Evolutionary conservation across 2,888 invertebrate genomes (phyloP).

Genomic region (Adela reaumurella): DNA sequence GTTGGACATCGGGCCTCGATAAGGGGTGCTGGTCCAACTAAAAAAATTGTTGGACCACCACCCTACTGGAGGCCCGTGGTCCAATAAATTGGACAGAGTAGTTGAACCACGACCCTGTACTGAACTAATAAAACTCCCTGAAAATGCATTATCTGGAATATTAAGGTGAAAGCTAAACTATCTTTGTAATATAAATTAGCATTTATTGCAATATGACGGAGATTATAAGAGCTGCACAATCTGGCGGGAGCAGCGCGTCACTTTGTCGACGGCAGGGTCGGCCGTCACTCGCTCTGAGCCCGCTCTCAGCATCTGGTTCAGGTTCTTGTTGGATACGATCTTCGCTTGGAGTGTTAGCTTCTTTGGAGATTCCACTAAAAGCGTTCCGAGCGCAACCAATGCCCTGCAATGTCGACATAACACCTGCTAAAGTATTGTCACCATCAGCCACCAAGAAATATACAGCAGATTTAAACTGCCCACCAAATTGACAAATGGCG

Average conservation of each 20-base stretch:
- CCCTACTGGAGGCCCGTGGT: too few species aligned
- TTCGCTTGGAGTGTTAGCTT: slow-evolving; percentile 36
- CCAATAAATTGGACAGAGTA: too few species aligned
- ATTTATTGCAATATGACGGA: neutral
- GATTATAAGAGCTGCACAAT: slow-evolving; percentile 37
- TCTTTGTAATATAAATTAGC: slow-evolving; percentile 6
- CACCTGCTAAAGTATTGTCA: too few species aligned
- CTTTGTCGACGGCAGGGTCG: slow-evolving; percentile 31
- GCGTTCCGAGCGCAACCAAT: slow-evolving; percentile 74
- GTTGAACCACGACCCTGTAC: too few species aligned
- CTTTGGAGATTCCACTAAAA: slow-evolving; percentile 50
- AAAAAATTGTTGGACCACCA: too few species aligned
- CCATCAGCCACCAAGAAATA: too few species aligned
- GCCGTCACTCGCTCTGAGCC: slow-evolving; percentile 23
- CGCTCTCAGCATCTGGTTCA: slow-evolving; percentile 36
- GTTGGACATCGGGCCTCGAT: too few species aligned
- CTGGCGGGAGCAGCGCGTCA: slow-evolving; percentile 39
- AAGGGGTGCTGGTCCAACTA: too few species aligned
- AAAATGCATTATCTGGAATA: too few species aligned
- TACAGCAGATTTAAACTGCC: neutral
- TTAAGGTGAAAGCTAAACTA: neutral
- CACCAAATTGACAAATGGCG: too few species aligned
- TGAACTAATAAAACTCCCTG: too few species aligned
- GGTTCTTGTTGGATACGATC: slow-evolving; percentile 27
- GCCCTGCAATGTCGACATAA: slow-evolving; percentile 56